Percentiles rank a stretch among this genome's conserved stretches.
phyloP scores from a whole-genome alignment of 1,140 invertebrate species.

The Ceratoteleas bidentatus region DNA sequence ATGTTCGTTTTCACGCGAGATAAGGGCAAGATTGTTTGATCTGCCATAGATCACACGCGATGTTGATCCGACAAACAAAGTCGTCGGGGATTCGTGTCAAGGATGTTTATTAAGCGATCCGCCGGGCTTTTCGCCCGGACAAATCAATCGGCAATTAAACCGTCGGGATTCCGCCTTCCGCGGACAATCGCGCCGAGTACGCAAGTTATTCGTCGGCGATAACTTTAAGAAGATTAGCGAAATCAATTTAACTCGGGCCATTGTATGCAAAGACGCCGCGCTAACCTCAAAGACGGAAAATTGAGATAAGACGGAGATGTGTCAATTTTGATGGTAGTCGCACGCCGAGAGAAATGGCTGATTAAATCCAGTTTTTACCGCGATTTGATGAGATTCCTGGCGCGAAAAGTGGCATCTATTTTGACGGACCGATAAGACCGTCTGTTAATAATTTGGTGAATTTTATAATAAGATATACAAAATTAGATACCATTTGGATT shows the following conservation, averaged over 20 bases:
- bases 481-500: too few species aligned
- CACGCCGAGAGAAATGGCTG: neutral
- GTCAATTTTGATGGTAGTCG: slow-evolving; percentile 4
- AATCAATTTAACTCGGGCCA: slow-evolving; percentile 37
- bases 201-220: slow-evolving; percentile 18
- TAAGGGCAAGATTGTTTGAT: slow-evolving; percentile 38
- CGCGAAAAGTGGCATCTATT: too few species aligned
- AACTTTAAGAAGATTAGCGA: slow-evolving; percentile 39
- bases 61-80: slow-evolving; percentile 30
- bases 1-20: slow-evolving; percentile 28
- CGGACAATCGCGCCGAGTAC: neutral
- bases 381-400: too few species aligned
- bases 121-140: neutral
- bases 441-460: too few species aligned
- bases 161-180: neutral
- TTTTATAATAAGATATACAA: too few species aligned
- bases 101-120: slow-evolving; percentile 27
- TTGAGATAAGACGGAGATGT: slow-evolving; percentile 19
- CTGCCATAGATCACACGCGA: slow-evolving; percentile 21
- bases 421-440: too few species aligned
- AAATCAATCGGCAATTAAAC: slow-evolving; percentile 23
- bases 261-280: slow-evolving; percentile 29
- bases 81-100: slow-evolving; percentile 26
- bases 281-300: slow-evolving; percentile 20
- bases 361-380: neutral